Evolutionary conservation across 2,797 vertebrate genomes (phyloP), one percentile per base, ranked within the genome.

Genomic region (Emys orbicularis): DNA sequence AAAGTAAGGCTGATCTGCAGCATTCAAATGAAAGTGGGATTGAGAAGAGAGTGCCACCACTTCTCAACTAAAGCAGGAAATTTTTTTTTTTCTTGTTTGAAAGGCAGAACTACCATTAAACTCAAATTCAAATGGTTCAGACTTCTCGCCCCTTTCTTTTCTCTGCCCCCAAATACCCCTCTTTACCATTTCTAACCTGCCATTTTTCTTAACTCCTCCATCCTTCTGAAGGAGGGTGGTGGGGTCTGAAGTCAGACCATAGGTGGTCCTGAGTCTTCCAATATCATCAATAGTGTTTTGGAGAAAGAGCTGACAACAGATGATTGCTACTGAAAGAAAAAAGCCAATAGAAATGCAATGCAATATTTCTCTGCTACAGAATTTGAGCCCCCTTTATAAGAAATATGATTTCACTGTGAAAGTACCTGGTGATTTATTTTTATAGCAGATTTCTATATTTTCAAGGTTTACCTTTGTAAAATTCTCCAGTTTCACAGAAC

Each of bases 231-330:
- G 37, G 29, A 54, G 16, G 44, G 4, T 25, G 21, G 65, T 1
- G 61, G 80, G 65, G 57, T 0, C 44, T 27, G 25, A 25, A 84
- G 84, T 29, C 88, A 81, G 57, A 90, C 88, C 83, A 90, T 6
- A 0, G 0, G 65, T 94, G 79, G 79, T 92, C 84, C 94, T 92
- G 95, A 37, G 76, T 86, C 90, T 89, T 90, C 89, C 79, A 72
- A 53, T 82, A 61, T 8, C 65, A 65, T 95, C 92, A 89, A 79
- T 89, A 79, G 23, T 31, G 56, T 57, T 83, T 92, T 90, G 90
- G 97, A 97, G 94, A 83, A 90, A 92, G 95, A 86, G 93, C 95
- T 91, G 81, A 93, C 94, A 92, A 56, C 2, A 44, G 87, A 95
- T 95, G 95, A 86, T 81, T 91, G 92, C 54, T 0, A 49, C 74